Conservation (phyloP, 1,140 invertebrate genomes). For the Drosophila melanogaster region Release_6_plus_ISO1_MT NT_037436.4:9339501-9340000, state of each 20-base stretch:
- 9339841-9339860: constrained; percentile 41
- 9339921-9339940: constrained; percentile 6
- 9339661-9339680: constrained; percentile 15
- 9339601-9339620: constrained; percentile 56
- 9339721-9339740: constrained; percentile 62
- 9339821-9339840: constrained; percentile 38
- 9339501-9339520: constrained; percentile 63
- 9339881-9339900: constrained; percentile 38
- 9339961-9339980: constrained; percentile 20
- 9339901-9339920: constrained; percentile 31
- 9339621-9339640: constrained; percentile 37
- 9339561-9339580: constrained; percentile 16
- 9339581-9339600: constrained; percentile 37
- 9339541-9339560: constrained; percentile 39
- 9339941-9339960: constrained; percentile 15
- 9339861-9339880: constrained; percentile 32
- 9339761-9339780: constrained; percentile 11
- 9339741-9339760: constrained; percentile 46
- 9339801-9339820: constrained; percentile 48
- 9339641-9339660: background rate
- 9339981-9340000: constrained; percentile 7
- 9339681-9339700: background rate
- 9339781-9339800: constrained; percentile 6
- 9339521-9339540: constrained; percentile 56
- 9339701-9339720: constrained; percentile 25